Conservation (phyloP, 2,888 invertebrate genomes). For the Polietes domitor region DNA sequence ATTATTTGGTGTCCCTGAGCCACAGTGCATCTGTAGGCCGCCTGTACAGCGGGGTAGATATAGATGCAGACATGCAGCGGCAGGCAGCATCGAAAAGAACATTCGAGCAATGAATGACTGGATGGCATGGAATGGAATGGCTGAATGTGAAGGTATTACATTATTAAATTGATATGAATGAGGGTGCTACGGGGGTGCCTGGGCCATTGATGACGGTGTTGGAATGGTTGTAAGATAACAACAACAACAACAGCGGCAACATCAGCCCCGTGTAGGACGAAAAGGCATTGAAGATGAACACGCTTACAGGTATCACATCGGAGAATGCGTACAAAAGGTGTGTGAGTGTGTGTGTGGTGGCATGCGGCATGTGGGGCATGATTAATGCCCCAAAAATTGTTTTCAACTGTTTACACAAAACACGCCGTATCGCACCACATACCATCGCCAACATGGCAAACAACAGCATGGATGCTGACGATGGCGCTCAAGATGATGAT, state of each 20-base stretch:
- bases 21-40: slow-evolving; percentile 34
- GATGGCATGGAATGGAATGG: background rate
- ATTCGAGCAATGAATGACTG: slow-evolving; percentile 2
- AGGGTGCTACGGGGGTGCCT: background rate
- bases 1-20: too few species aligned
- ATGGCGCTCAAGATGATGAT: slow-evolving; percentile 34
- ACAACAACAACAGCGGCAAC: slow-evolving; percentile 3
- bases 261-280: background rate
- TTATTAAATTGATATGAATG: slow-evolving; percentile 45
- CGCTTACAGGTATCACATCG: slow-evolving; percentile 40
- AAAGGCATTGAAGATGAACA: background rate
- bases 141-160: slow-evolving; percentile 19
- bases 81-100: slow-evolving; percentile 18
- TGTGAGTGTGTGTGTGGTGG: background rate
- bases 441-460: background rate
- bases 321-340: slow-evolving; percentile 48
- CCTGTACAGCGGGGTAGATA: background rate
- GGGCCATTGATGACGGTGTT: slow-evolving; percentile 6
- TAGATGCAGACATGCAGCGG: background rate
- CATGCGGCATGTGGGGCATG: slow-evolving; percentile 44
- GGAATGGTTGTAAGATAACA: slow-evolving; percentile 1
- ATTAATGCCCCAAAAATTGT: slow-evolving; percentile 61
- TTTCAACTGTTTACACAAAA: slow-evolving; percentile 57
- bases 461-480: slow-evolving; percentile 32
- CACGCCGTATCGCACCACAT: background rate